Conservation (phyloP, 1,140 invertebrate genomes). For the Orchesella cincta region DNA sequence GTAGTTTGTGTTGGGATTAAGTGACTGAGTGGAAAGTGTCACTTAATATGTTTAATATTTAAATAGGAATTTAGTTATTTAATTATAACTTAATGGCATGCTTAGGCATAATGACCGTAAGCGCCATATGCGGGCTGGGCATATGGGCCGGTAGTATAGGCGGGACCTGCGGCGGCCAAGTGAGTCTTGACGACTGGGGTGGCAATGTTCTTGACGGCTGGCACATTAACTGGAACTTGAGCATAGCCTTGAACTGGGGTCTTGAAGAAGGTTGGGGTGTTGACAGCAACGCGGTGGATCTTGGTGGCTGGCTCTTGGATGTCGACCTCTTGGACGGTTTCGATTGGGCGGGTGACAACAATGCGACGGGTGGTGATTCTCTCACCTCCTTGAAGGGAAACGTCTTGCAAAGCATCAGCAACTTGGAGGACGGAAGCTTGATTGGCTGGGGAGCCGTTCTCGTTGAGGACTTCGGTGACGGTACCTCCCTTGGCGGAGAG, state of each 20-base stretch:
- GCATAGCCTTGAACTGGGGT: slow-evolving; percentile 55
- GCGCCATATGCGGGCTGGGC: neutral
- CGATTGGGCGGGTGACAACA: slow-evolving; percentile 65
- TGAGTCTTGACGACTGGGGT: slow-evolving; percentile 48
- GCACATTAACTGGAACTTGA: slow-evolving; percentile 46
- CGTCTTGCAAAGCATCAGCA: slow-evolving; percentile 47
- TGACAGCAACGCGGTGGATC: slow-evolving; percentile 57
- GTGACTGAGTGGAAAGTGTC: neutral
- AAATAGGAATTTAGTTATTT: slow-evolving; percentile 24
- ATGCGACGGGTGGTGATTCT: slow-evolving; percentile 65
- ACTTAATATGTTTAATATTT: neutral
- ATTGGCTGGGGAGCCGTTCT: slow-evolving; percentile 48
- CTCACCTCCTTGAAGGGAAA: slow-evolving; percentile 57
- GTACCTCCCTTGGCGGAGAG: slow-evolving; percentile 57
- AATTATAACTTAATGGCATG: slow-evolving; percentile 24
- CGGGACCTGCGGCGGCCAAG: slow-evolving; percentile 20
- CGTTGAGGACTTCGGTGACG: slow-evolving; percentile 49
- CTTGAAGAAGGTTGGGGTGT: slow-evolving; percentile 60
- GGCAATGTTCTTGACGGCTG: slow-evolving; percentile 47
- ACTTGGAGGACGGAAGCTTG: slow-evolving; percentile 50
- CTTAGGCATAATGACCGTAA: neutral
- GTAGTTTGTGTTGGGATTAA: neutral
- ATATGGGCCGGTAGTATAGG: slow-evolving; percentile 9
- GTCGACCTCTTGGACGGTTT: slow-evolving; percentile 64
- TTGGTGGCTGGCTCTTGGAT: slow-evolving; percentile 65